Evolutionary conservation across 2,113 vertebrate species (phyloP), one percentile per base, ranked within the genome.

Genomic region (Sceloporus undulatus): DNA sequence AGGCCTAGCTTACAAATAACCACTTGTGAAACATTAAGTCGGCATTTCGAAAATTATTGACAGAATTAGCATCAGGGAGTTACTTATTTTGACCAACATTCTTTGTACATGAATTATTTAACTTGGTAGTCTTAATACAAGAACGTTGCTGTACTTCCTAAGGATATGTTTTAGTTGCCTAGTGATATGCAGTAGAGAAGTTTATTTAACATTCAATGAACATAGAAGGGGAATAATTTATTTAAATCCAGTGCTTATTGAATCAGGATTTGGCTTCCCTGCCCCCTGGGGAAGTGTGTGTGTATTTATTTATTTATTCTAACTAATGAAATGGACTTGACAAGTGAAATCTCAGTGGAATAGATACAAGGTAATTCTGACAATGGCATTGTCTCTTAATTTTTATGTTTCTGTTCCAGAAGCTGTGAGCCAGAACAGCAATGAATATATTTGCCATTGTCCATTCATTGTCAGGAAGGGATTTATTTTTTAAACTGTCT

Each of bases 211-310:
- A 90, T 96, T 96, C 94, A 93, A 21, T 94, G 90, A 96, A 92
- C 85, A 90, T 74, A 89, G 87, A 91, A 94, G 92, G 83, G n/a
- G 89, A 93, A 86, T 94, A 95, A 96, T 96, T 96, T 96, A 97
- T 96, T 97, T 91, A 96, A 95, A 97, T 95, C 90, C 85, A 84
- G 77, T 87, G 88, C 89, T 91, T 96, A 93, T 92, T 95, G 95
- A 95, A 94, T 96, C 87, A 94, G 94, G 87, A 94, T 95, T 96
- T 95, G 88, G 91, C 77, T 93, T 85, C 85, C 54, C 84, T 40
- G 25, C 8, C 48, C 34, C 25, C 7, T 18, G 21, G 59, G 25
- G 25, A 25, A 25, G 10, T 38, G 48, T 21, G 40, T 7, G 38
- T 7, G 18, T 13, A 9, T 40, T 21, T 40, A 38, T 25, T 62